Base-by-base conservation (phyloP, 2,113 vertebrate genomes). In the Cervus canadensis region DNA sequence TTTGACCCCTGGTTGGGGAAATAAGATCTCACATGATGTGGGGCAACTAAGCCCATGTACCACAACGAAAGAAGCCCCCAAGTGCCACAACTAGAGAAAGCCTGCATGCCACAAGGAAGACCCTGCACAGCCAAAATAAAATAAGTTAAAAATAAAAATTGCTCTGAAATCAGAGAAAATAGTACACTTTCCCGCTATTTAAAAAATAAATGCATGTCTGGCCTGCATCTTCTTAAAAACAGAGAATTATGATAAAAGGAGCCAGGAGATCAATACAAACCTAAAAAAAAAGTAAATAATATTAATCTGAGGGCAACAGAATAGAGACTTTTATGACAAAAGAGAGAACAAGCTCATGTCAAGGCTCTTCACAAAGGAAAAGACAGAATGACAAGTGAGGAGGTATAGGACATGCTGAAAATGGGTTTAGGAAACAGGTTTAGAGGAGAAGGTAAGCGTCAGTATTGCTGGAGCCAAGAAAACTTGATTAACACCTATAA, bases 291-390 rank as follows among this genome's bases (percentile, higher is more conserved):
- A 83, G 62, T 64, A 91, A 93, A 86, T 89, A 23, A 50, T 23
- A 94, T 15, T 91, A 67, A 97, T 71, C 54, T 52, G 83, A 92
- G 78, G 21, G 33, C 62, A 94, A 84, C 0, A 90, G 48, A 92
- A 87, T 6, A 64, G 57, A 92, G 52, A 11, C 45, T 60, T 97
- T 85, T 45, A 74, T 26, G 96, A 94, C 64, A 96, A 14, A 91
- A 12, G 28, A 60, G 43, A 94, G 33, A 94, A 91, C 28, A 89
- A 87, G 40, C 12, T 26, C 92, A 54, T 57, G 13, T 59, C 48
- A 86, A 88, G 36, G 62, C 17, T 90, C 71, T 96, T 91, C 45
- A 92, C 25, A 81, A 91, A 89, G 67, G 17, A 96, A 95, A 26
- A 78, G 76, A 45, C 43, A 78, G 36, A 33, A 87, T 64, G 71